Conservation (phyloP, 2,113 vertebrate genomes). For the Cheirogaleus medius region DNA sequence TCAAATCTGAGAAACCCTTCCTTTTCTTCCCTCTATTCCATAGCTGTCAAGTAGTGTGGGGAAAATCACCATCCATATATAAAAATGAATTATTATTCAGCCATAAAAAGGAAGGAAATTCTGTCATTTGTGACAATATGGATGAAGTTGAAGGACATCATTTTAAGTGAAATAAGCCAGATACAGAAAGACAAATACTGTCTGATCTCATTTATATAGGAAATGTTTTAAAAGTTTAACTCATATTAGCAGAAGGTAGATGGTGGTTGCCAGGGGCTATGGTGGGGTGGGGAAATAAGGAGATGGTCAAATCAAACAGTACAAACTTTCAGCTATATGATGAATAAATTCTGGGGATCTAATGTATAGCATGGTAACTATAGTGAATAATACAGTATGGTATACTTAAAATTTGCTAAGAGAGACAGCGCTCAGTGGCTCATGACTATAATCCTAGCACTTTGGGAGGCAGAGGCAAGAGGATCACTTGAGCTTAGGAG, state of each 20-base stretch:
- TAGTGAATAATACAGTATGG: background rate
- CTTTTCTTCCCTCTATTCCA: background rate
- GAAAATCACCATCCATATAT: background rate
- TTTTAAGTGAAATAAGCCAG: background rate
- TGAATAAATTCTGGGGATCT: background rate
- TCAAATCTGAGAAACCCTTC: background rate
- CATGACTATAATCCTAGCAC: too few relatives aligned
- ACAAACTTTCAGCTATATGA: background rate
- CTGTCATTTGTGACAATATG: background rate
- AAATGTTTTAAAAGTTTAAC: background rate
- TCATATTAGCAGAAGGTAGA: background rate
- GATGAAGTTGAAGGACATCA: background rate
- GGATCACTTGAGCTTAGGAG: too few relatives aligned
- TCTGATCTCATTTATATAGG: background rate
- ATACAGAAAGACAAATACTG: background rate
- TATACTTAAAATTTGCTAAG: background rate
- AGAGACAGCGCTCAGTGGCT: background rate
- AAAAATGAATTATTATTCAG: too few relatives aligned
- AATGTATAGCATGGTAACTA: background rate
- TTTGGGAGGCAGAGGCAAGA: too few relatives aligned
- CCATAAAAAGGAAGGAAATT: background rate
- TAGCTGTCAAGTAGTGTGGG: background rate
- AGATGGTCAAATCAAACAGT: background rate
- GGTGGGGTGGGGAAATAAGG: background rate
- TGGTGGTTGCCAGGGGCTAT: background rate